phyloP scores from a whole-genome alignment of 2,113 vertebrate genomes.

The Castor canadensis region DNA sequence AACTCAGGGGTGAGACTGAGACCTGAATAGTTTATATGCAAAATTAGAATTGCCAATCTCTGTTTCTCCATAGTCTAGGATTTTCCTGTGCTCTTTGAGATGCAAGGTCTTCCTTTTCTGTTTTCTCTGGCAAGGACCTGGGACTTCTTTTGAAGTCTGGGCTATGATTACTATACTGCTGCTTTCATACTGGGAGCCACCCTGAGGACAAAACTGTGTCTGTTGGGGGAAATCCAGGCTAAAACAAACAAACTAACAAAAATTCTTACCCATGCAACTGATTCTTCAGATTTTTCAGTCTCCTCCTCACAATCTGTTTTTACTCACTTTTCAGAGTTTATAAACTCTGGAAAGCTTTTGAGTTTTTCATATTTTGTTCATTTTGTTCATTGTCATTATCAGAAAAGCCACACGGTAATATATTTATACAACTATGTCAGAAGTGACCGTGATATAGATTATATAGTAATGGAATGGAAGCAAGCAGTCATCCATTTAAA shows the following conservation, averaged over 20 bases:
- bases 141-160: neutral
- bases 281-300: neutral
- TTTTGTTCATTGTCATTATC: neutral
- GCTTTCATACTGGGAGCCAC: neutral
- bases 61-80: neutral
- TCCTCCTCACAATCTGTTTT: neutral
- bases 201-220: neutral
- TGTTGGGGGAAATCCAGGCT: too few relatives aligned
- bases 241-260: neutral
- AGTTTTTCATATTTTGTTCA: neutral
- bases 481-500: neutral
- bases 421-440: neutral
- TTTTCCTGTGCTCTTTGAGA: neutral
- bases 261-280: neutral
- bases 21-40: too few relatives aligned
- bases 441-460: neutral
- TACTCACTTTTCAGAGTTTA: neutral
- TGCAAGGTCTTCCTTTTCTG: neutral
- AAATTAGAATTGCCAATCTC: neutral
- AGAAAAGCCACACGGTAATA: neutral
- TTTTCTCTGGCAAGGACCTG: neutral
- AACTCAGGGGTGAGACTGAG: neutral
- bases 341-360: neutral
- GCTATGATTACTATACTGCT: neutral
- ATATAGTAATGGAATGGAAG: neutral